These are phyloP conservation scores for Lethrus apterus DNA, from an alignment of 1,140 invertebrate genomes.

Conservation along the genomic window DNA sequence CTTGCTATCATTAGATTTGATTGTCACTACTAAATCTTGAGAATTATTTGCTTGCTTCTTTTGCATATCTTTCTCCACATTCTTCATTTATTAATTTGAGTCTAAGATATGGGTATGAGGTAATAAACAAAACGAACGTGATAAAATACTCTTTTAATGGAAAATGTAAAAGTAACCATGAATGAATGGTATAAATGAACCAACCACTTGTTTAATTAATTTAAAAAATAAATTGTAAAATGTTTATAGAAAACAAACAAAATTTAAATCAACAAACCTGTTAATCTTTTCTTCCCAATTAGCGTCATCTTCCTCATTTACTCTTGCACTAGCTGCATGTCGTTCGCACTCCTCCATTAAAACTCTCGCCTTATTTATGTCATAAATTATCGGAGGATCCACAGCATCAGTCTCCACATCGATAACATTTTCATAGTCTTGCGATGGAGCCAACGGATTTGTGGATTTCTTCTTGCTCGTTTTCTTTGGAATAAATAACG, in stretches of 20 bases:
- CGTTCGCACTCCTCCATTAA: constrained; percentile 69
- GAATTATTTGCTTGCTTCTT: too few species aligned
- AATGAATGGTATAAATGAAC: neutral
- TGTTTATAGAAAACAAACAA: neutral
- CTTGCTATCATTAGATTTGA: too few species aligned
- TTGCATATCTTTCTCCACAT: too few species aligned
- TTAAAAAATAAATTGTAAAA: too few species aligned
- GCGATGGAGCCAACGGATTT: constrained; percentile 22
- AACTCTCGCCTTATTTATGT: constrained; percentile 53
- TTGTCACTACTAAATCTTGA: too few species aligned
- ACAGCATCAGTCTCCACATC: constrained; percentile 42
- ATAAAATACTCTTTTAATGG: too few species aligned
- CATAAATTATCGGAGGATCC: constrained; percentile 46
- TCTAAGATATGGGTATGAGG: too few species aligned
- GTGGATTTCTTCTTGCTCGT: constrained; percentile 25
- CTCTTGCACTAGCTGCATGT: constrained; percentile 52
- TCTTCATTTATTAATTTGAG: too few species aligned
- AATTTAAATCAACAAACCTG: constrained; percentile 41
- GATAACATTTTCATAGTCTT: constrained; percentile 36
- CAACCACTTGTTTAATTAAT: neutral
- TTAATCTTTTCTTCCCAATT: constrained; percentile 66
- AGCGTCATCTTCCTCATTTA: constrained; percentile 47
- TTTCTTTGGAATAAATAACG: constrained; percentile 42
- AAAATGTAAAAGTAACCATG: neutral
- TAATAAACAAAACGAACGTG: too few species aligned